These are phyloP conservation scores for Hyperoplus immaculatus DNA, from an alignment of 2,797 vertebrate species.

Conservation along the genomic window DNA sequence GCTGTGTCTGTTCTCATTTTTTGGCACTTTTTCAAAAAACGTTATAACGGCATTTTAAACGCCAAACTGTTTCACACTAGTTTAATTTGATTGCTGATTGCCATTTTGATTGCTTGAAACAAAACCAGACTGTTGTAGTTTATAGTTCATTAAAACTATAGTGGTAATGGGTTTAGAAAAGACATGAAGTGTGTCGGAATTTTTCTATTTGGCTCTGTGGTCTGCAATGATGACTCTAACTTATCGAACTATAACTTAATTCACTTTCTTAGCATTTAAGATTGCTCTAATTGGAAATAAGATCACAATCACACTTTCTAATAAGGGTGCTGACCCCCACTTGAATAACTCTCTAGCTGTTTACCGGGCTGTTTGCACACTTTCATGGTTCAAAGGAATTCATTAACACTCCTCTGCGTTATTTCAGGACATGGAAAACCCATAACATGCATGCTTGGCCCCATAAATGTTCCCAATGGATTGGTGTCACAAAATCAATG, in stretches of 20 bases:
- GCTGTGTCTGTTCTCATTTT: slow-evolving; percentile 12
- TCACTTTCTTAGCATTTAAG: slow-evolving; percentile 4
- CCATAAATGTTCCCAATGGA: slow-evolving; percentile 5
- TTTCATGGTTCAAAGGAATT: slow-evolving; percentile 10
- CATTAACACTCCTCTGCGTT: neutral
- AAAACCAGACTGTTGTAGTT: neutral
- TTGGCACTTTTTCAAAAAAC: neutral
- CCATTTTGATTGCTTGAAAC: no score
- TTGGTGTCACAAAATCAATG: slow-evolving; percentile 18
- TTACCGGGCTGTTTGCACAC: slow-evolving; percentile 16
- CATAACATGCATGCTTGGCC: neutral
- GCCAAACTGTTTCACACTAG: slow-evolving; percentile 10
- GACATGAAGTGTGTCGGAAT: neutral
- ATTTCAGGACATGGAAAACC: neutral
- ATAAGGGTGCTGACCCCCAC: slow-evolving; percentile 18
- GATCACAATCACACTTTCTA: slow-evolving; percentile 11
- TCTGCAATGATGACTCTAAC: neutral
- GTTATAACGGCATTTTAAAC: slow-evolving; percentile 17
- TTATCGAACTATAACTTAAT: neutral
- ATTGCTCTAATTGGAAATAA: slow-evolving; percentile 29
- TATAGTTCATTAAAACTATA: slow-evolving; percentile 19
- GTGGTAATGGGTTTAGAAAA: slow-evolving; percentile 14
- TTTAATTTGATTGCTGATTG: slow-evolving; percentile 22
- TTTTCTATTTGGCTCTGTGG: neutral
- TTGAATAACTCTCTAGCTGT: slow-evolving; percentile 6